Conservation (phyloP, 2,797 vertebrate species). For the Hydrophis major region DNA sequence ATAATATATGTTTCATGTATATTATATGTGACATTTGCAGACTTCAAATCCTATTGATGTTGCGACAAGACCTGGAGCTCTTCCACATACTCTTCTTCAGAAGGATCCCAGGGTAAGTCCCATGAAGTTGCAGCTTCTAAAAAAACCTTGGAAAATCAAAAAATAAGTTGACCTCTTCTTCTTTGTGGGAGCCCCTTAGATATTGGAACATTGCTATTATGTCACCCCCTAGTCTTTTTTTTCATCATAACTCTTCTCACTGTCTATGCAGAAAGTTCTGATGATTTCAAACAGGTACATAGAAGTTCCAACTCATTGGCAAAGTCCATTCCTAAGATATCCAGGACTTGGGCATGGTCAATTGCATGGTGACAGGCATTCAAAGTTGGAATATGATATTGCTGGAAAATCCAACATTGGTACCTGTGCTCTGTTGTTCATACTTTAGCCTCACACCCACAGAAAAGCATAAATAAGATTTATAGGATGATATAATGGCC, state of each 20-base stretch:
- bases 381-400: background rate
- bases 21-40: conserved; percentile 68
- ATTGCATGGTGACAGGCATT: background rate
- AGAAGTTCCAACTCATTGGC: background rate
- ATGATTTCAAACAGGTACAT: background rate
- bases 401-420: background rate
- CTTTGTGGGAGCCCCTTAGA: background rate
- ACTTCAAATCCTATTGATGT: conserved; percentile 96
- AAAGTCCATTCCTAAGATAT: background rate
- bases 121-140: background rate
- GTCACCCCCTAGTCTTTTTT: background rate
- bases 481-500: background rate
- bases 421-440: background rate
- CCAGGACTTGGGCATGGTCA: background rate
- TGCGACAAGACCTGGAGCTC: conserved; percentile 87
- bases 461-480: background rate
- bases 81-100: conserved; percentile 93
- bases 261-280: background rate
- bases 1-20: conserved; percentile 32
- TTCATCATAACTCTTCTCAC: background rate
- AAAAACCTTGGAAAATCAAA: background rate
- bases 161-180: background rate
- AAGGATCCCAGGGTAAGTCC: conserved; percentile 94
- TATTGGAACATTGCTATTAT: background rate
- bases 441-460: background rate